These are phyloP conservation scores for Sebastes itinus DNA, from an alignment of 2,797 vertebrate species.

Conservation along the genomic window DNA sequence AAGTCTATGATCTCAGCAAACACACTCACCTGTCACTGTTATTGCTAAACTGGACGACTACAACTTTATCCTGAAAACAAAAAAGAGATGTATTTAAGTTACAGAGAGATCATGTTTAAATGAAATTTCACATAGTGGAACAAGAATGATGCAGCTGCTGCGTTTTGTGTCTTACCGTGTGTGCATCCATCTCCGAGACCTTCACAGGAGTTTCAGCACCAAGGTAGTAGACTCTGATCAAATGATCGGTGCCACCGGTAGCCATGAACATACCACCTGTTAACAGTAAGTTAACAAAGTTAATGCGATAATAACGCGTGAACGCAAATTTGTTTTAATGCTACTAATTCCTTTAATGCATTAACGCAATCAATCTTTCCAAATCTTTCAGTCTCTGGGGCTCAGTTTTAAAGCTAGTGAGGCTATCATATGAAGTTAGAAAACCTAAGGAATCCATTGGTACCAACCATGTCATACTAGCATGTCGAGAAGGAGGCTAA, in stretches of 20 bases:
- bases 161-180: slow-evolving; percentile 84
- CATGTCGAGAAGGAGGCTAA: rapidly evolving
- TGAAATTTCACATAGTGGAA: rapidly evolving
- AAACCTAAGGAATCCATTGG: no score
- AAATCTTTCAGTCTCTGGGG: rapidly evolving
- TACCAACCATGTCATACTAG: no score
- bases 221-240: slow-evolving; percentile 97
- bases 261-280: slow-evolving; percentile 98
- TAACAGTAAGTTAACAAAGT: neutral
- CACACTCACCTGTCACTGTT: slow-evolving; percentile 91
- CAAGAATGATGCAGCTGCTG: neutral
- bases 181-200: slow-evolving; percentile 94
- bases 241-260: slow-evolving; percentile 96
- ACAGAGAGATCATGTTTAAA: neutral
- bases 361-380: no score
- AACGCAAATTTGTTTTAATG: no score
- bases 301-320: rapidly evolving
- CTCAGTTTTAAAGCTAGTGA: no score
- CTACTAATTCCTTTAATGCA: no score
- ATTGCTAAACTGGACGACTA: slow-evolving; percentile 97
- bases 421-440: no score
- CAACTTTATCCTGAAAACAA: slow-evolving; percentile 93
- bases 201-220: slow-evolving; percentile 93
- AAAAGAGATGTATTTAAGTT: slow-evolving; percentile 9
- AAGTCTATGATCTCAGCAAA: neutral